Base-by-base conservation (phyloP, 2,888 invertebrate genomes). In the Melitaea athalia region DNA sequence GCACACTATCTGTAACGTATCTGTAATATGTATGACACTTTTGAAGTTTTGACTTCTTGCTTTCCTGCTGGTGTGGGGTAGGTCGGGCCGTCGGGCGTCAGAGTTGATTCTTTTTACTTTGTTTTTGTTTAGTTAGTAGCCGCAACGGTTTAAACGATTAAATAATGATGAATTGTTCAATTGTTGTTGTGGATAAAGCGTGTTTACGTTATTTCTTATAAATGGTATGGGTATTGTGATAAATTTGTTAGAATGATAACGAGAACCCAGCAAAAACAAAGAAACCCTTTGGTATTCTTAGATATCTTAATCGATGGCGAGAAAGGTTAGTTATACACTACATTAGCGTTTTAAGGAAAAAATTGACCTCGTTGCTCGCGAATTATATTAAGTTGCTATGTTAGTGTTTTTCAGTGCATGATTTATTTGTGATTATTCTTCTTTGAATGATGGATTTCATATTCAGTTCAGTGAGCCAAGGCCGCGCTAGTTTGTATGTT, bases 231-330 rank as follows among this genome's bases (percentile, higher is more conserved):
- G 67, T 67, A 57, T 63, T 72, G 65, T 68, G 55, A 70, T 67
- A 70, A 67, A 65, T 63, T 67, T 33, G 65, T 68, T 67, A 79
- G 72, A 67, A 79, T 79, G 77, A 74, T 75, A 75, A 71, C 76
- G 57, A 71, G 73, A 70, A 70, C 70, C 42, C 72, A 74, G 72
- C 74, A 78, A 77, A 84, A 80, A 79, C 81, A 86, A 87, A 88
- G 81, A 76, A 96, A 95, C 90, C 95, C 95, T 4, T 85, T 95
- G 69, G 96, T 96, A 62, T 97, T 93, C 84, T 87, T 97, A 71
- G 96, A 97, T 82, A 93, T 97, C 72, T 91, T 92, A 76, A 94
- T 96, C 77, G 95, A 94, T 72, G 89, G 94, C 59, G 95, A 95
- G 80, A 94, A 93, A 93, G 95, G 96, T 96, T 86, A 76, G 81